These are phyloP conservation scores for Coenonympha glycerion DNA, from an alignment of 2,888 invertebrate species.

Conservation along the genomic window DNA sequence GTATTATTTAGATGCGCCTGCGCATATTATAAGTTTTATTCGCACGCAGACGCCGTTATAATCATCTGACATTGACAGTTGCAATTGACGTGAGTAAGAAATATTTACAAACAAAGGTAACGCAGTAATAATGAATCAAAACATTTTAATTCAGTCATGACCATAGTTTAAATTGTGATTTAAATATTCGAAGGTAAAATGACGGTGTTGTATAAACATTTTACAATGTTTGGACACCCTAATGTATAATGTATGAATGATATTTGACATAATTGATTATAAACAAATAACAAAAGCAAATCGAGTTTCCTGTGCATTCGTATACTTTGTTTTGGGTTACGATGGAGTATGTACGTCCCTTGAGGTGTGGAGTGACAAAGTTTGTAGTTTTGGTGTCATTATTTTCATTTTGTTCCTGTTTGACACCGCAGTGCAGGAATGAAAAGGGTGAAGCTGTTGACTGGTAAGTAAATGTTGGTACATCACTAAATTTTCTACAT, in stretches of 20 bases:
- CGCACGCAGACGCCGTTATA: not conserved
- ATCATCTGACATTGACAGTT: conserved; percentile 3
- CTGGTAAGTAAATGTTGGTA: conserved; percentile 74
- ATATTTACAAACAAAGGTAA: conserved; percentile 11
- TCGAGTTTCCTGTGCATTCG: conserved; percentile 50
- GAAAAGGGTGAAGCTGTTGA: conserved; percentile 80
- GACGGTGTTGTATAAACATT: conserved; percentile 42
- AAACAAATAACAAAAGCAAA: conserved; percentile 44
- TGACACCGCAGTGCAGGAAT: conserved; percentile 73
- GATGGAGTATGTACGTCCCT: conserved; percentile 41
- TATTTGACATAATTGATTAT: conserved; percentile 53
- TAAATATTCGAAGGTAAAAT: conserved; percentile 28
- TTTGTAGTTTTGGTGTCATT: conserved; percentile 41
- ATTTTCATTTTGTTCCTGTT: conserved; percentile 39
- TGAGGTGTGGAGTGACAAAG: conserved; percentile 38
- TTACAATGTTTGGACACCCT: conserved; percentile 46
- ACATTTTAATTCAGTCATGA: not conserved
- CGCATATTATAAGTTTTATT: conserved; percentile 12
- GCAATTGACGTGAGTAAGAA: not conserved
- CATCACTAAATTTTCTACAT: no score
- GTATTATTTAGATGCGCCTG: conserved; percentile 13
- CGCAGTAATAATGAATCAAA: not conserved
- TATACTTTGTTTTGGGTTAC: conserved; percentile 42
- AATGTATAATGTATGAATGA: conserved; percentile 42
- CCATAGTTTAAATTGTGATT: conserved; percentile 10